These are phyloP conservation scores for Molossus alvarezi DNA, from an alignment of 2,797 vertebrate genomes.

Conservation along the genomic window DNA sequence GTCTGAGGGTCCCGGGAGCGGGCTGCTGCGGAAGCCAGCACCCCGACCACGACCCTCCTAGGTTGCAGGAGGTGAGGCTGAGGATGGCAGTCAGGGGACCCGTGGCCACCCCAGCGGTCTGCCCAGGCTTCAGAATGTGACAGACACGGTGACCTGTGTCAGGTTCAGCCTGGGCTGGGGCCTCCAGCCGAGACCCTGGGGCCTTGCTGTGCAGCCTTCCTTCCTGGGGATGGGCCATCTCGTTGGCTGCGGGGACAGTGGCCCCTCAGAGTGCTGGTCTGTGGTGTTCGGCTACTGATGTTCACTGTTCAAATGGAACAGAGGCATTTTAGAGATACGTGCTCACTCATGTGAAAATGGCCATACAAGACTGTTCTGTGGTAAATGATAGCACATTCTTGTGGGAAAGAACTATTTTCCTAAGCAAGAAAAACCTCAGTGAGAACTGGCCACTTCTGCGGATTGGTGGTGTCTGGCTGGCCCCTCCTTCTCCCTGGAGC, in stretches of 20 bases:
- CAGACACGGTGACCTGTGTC: fast-evolving
- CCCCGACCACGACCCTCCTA: neutral
- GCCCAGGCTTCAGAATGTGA: no score
- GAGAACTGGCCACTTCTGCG: fast-evolving
- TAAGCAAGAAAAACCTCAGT: neutral
- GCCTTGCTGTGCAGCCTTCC: fast-evolving
- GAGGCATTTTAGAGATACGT: neutral
- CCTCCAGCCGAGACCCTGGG: fast-evolving
- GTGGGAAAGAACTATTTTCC: neutral
- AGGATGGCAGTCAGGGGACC: neutral
- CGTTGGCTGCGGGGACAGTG: neutral
- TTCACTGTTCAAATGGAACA: neutral
- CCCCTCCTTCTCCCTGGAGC: neutral
- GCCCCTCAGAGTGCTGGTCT: neutral
- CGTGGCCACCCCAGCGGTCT: neutral
- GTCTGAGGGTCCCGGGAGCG: neutral
- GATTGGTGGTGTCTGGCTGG: fast-evolving
- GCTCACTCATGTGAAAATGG: neutral
- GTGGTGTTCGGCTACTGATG: no score
- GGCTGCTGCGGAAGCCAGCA: neutral
- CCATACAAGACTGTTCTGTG: neutral
- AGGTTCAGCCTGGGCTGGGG: neutral
- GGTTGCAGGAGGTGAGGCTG: neutral
- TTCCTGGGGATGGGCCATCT: neutral
- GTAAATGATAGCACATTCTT: neutral